phyloP scores from a whole-genome alignment of 2,113 vertebrate genomes.

The Haplochromis vanheusdeni region DNA sequence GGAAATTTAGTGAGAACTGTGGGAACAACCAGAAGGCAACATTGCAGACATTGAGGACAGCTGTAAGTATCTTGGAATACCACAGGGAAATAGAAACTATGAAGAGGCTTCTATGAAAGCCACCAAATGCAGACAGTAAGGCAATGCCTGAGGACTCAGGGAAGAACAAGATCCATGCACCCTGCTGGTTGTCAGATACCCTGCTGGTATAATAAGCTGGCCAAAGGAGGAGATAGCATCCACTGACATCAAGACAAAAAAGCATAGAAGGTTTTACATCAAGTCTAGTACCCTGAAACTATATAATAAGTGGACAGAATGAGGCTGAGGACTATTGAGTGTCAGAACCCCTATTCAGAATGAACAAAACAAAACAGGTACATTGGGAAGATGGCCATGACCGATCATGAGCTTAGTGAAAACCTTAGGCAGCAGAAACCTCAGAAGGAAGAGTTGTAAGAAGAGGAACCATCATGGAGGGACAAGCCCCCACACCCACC shows the following conservation, averaged over 20 bases:
- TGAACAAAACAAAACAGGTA: background rate
- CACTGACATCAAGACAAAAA: background rate
- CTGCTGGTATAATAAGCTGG: background rate
- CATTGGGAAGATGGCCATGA: background rate
- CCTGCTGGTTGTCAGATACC: background rate
- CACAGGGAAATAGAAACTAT: background rate
- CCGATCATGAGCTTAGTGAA: background rate
- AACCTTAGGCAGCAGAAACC: background rate
- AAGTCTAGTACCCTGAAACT: accelerated
- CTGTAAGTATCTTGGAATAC: background rate
- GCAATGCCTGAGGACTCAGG: background rate
- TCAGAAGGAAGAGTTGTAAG: background rate
- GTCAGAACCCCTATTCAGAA: background rate
- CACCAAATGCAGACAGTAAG: background rate
- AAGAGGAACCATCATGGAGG: background rate
- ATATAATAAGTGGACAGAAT: accelerated
- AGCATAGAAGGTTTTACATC: background rate
- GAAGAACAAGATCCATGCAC: background rate
- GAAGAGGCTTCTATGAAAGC: background rate
- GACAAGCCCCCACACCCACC: background rate
- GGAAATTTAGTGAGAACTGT: background rate
- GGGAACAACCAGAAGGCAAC: background rate
- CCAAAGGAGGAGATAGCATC: background rate
- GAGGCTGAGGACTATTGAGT: accelerated
- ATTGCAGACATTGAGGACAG: background rate